Evolutionary conservation across 37 sponge, comb jelly and placozoan species (phyloP), one percentile per base, ranked within the genome.

Genomic region (Aplysina aerophoba): DNA sequence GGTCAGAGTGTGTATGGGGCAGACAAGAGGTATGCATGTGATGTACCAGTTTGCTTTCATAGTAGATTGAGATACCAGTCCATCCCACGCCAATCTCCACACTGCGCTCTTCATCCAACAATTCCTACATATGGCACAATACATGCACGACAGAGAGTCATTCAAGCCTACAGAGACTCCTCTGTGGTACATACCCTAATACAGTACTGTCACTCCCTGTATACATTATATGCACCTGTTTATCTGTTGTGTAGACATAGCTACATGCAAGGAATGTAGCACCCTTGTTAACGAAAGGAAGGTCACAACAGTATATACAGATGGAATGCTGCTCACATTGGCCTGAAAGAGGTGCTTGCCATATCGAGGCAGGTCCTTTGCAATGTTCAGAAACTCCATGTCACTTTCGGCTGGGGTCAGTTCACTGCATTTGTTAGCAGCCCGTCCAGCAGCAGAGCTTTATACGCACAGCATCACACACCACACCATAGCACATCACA

Each of bases 321-420:
- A 3, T 8, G 8, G 50, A 44, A 44, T 11, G 50, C 3, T 44
- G 50, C 6, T 44, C 54, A 88, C 92, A 59, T 83, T 71, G 16
- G 75, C 90, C 34, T 53, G 53, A 65, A 89, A 93, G 53, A 87
- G 74, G 65, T 93, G 93, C 59, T 84, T 79, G 28, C 93, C 93
- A 64, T 93, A 93, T 37, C 90, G 87, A 37, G 85, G 81, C 8
- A 93, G 93, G 24, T 66, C 85, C 68, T 82, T 93, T 54, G 88
- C 80, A 20, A 89, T 73, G 13, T 63, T 54, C 2, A 89, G 85
- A 87, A 93, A 93, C 85, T 93, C 90, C 6, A 54, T 8, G 36
- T 93, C 93, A 21, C 88, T 84, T 39, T 93, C 88, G 21, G 85
- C 81, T 24, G 90, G 90, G 14, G 84, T 80, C 73, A 85, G 83